phyloP scores from a whole-genome alignment of 37 sponge, comb jelly and placozoan species.

The Eunapius fragilis region DNA sequence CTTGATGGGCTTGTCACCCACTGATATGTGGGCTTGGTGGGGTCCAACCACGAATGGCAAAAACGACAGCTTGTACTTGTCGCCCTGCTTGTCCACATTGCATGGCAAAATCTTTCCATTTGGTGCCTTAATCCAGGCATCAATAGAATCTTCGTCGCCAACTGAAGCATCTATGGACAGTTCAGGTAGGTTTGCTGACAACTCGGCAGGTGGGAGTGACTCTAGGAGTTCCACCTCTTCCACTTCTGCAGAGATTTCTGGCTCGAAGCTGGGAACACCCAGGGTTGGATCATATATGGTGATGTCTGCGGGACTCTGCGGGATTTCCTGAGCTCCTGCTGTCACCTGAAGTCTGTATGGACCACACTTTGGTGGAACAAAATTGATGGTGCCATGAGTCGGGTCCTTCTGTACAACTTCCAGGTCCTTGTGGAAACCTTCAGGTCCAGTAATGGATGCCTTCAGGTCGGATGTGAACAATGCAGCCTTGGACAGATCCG shows the following conservation, averaged over 20 bases:
- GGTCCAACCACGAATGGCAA: background rate
- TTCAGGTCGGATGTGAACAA: background rate
- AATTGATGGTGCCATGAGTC: background rate
- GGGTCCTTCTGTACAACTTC: background rate
- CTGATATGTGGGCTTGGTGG: background rate
- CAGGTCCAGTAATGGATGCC: background rate
- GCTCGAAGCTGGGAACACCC: background rate
- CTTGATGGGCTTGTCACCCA: constrained; percentile 22
- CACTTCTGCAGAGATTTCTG: background rate
- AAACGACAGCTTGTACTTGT: background rate
- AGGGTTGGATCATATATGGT: constrained; percentile 2
- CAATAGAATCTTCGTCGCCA: background rate
- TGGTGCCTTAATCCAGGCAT: background rate
- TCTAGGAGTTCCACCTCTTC: background rate
- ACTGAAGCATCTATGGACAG: background rate
- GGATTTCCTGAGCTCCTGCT: background rate
- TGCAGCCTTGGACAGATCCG: background rate
- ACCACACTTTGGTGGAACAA: background rate
- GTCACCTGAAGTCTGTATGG: background rate
- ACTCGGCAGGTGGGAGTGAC: background rate
- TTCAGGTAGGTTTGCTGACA: background rate
- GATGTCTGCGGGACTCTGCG: background rate
- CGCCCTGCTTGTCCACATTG: background rate
- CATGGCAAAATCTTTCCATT: background rate
- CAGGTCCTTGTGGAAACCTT: background rate